phyloP scores from a whole-genome alignment of 2,113 vertebrate species.

The Poecilia latipinna region DNA sequence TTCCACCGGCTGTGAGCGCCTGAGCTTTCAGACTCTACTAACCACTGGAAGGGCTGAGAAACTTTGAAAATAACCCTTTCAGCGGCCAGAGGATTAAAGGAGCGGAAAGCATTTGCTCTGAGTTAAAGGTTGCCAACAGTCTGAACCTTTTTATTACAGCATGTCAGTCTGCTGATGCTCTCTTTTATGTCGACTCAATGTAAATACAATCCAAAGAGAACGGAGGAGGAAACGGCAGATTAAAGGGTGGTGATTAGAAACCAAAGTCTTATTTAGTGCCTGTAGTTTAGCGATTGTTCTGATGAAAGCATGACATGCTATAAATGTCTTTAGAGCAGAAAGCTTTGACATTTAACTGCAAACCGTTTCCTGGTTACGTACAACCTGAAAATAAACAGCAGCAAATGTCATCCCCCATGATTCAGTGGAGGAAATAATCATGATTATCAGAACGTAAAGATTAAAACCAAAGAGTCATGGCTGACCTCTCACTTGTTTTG shows the following conservation, averaged over 20 bases:
- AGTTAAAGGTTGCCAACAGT: slow-evolving; percentile 1
- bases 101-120: slow-evolving; percentile 1
- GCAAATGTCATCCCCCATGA: slow-evolving; percentile 39
- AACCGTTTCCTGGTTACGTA: slow-evolving; percentile 12
- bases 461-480: background rate
- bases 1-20: slow-evolving; percentile 80
- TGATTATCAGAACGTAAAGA: slow-evolving; percentile 2
- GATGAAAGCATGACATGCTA: slow-evolving; percentile 12
- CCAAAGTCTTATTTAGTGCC: slow-evolving; percentile 23
- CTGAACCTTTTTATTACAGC: slow-evolving; percentile 29
- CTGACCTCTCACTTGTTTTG: background rate
- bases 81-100: slow-evolving; percentile 12
- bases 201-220: slow-evolving; percentile 18
- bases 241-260: slow-evolving; percentile 1
- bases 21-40: slow-evolving; percentile 39
- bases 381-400: background rate
- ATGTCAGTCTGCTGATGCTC: slow-evolving; percentile 25
- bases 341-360: slow-evolving; percentile 36
- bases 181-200: slow-evolving; percentile 17
- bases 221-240: background rate
- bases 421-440: background rate
- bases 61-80: slow-evolving; percentile 29
- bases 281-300: slow-evolving; percentile 9
- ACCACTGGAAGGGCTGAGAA: slow-evolving; percentile 27
- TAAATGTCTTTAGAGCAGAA: slow-evolving; percentile 26